Evolutionary conservation across 2,113 vertebrate species (phyloP).

Genomic region (Furnarius figulus): DNA sequence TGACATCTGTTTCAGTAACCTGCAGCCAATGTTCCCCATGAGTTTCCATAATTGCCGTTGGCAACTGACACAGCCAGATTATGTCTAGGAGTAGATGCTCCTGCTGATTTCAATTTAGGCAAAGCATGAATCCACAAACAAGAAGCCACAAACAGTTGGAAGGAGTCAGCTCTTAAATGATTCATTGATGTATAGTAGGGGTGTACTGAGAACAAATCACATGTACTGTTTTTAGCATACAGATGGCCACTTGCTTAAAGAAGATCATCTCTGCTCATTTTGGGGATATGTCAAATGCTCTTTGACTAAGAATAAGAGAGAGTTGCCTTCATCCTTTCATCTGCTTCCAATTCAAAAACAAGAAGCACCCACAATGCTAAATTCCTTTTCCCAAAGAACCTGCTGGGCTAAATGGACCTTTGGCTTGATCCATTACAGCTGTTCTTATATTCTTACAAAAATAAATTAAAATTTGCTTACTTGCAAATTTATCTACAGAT

Average conservation of each 20-base stretch:
- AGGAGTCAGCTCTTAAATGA: neutral
- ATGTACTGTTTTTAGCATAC: neutral
- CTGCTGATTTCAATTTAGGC: constrained; percentile 67
- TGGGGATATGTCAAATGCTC: neutral
- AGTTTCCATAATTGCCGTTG: constrained; percentile 57
- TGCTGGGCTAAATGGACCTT: neutral
- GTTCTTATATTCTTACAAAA: neutral
- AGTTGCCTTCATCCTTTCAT: neutral
- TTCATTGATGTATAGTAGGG: neutral
- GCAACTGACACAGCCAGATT: constrained; percentile 33
- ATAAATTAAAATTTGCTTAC: neutral
- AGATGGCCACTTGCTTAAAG: neutral
- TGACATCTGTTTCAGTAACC: constrained; percentile 58
- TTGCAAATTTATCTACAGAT: neutral
- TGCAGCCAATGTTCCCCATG: constrained; percentile 37
- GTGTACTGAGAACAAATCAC: neutral
- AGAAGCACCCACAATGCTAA: neutral
- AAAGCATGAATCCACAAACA: constrained; percentile 55
- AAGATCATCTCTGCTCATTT: neutral
- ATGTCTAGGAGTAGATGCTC: constrained; percentile 51
- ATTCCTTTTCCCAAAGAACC: neutral
- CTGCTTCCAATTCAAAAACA: neutral
- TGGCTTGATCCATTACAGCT: neutral
- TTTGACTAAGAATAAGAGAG: neutral
- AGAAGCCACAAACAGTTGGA: neutral